Evolutionary conservation across 2,888 invertebrate species (phyloP).

Genomic region (Leptothorax acervorum): DNA sequence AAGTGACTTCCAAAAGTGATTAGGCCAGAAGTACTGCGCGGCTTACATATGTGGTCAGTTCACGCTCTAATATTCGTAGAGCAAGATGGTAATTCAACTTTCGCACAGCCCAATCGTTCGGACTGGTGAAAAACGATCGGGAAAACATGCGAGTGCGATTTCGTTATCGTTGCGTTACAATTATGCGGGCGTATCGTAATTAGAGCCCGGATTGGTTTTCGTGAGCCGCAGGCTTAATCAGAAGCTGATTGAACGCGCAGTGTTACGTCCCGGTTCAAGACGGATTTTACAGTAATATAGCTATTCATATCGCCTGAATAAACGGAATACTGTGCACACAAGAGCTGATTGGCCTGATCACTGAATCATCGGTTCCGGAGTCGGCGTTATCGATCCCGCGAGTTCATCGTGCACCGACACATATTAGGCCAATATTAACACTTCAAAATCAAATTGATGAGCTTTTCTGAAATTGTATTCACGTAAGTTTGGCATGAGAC

Average conservation of each 20-base stretch:
- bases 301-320: background rate
- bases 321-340: slow-evolving; percentile 17
- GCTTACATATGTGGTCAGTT: background rate
- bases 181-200: background rate
- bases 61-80: background rate
- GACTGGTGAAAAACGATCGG: background rate
- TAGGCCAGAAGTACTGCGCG: background rate
- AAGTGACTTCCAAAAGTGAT: background rate
- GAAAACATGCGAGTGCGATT: background rate
- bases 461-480: background rate
- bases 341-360: slow-evolving; percentile 28
- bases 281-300: slow-evolving; percentile 17
- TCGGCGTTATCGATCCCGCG: slow-evolving; percentile 20
- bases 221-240: background rate
- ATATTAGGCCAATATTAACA: background rate
- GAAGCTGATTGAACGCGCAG: background rate
- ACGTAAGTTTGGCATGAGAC: background rate
- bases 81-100: background rate
- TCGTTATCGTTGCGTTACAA: background rate
- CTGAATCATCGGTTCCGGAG: slow-evolving; percentile 28
- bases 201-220: background rate
- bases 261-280: background rate
- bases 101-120: background rate
- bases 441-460: background rate
- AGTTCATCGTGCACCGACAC: background rate